These are phyloP conservation scores for Daboia siamensis DNA, from an alignment of 2,113 vertebrate genomes.

Conservation along the genomic window DNA sequence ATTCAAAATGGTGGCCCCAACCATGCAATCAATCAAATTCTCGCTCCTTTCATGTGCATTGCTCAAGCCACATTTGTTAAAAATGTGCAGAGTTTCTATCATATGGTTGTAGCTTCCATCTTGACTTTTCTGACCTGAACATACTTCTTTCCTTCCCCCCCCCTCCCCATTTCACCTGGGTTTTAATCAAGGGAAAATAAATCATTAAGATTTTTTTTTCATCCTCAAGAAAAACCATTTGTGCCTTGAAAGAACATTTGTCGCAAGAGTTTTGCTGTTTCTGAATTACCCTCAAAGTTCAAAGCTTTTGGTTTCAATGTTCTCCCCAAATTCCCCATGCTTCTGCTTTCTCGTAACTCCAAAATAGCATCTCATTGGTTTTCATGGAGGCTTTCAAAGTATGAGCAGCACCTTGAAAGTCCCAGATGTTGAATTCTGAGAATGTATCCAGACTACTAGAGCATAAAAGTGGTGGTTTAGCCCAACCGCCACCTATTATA, in stretches of 20 bases:
- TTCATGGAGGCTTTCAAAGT: neutral
- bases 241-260: neutral
- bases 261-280: neutral
- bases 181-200: neutral
- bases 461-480: neutral
- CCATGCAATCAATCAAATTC: neutral
- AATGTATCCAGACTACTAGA: neutral
- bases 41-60: neutral
- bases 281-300: neutral
- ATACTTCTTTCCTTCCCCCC: neutral
- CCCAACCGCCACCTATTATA: neutral
- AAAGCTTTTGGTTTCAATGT: neutral
- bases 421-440: constrained; percentile 4
- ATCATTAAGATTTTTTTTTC: neutral
- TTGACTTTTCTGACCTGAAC: neutral
- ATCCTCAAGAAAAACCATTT: neutral
- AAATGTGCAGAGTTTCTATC: neutral
- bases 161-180: neutral
- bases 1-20: neutral
- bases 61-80: neutral
- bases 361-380: neutral
- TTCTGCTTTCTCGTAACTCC: neutral
- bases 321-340: too few species aligned
- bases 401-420: neutral
- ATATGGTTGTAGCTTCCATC: neutral